Conservation (phyloP, 2,888 invertebrate species). For the Heliconius sara region DNA sequence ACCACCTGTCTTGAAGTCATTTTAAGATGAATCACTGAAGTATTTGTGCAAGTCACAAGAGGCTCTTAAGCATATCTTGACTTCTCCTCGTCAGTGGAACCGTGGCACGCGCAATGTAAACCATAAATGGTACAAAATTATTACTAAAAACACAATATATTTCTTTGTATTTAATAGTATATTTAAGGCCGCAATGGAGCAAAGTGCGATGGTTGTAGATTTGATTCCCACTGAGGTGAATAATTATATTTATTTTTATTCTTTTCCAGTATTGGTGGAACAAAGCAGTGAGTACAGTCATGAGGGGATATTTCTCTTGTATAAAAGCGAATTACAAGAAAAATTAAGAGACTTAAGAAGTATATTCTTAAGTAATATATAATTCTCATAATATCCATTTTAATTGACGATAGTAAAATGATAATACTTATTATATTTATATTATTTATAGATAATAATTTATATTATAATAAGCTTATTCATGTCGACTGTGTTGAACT, state of each 20-base stretch:
- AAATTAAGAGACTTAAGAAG: no score
- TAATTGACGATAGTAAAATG: background rate
- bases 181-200: no score
- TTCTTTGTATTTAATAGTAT: background rate
- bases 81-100: slow-evolving; percentile 34
- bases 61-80: slow-evolving; percentile 41
- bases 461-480: background rate
- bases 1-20: slow-evolving; percentile 20
- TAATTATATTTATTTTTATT: no score
- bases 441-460: no score
- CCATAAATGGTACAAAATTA: slow-evolving; percentile 15
- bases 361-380: no score
- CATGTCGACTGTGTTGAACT: background rate
- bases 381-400: background rate
- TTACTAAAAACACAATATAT: background rate
- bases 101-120: slow-evolving; percentile 35
- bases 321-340: no score
- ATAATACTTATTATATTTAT: no score
- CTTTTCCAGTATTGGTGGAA: no score
- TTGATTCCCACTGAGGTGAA: background rate
- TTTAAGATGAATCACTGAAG: slow-evolving; percentile 24
- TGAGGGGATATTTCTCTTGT: no score
- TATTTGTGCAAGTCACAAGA: slow-evolving; percentile 39
- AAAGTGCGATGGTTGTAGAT: background rate
- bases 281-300: no score